Evolutionary conservation across 1,140 invertebrate species (phyloP), one percentile per base, ranked within the genome.

Genomic region (Eueides isabella): DNA sequence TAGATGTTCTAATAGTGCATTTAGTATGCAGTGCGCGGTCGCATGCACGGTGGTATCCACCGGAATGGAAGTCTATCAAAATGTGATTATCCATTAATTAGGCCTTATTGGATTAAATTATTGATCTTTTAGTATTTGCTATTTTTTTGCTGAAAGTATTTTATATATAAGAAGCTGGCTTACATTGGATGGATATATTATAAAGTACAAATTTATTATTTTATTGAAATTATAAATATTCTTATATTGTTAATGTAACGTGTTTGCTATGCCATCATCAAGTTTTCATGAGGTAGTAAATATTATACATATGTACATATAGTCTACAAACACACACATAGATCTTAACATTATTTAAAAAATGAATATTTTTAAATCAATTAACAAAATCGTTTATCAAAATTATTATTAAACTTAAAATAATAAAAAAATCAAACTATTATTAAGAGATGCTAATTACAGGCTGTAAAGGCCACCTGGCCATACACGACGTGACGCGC

Each of bases 51-150:
- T 30, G 61, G 61, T 63, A 31, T 63, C 61, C 29, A 63, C 29
- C 12, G n/a, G 61, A 63, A 63, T 63, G 61, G 61, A 63, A 63
- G 61, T 30, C 61, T 63, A 31, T 63, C 61, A 63, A 77, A 77
- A 63, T 70, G 71, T 74, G 68, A 79, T 74, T 55, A 76, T 74
- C 68, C 70, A 73, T 79, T 79, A 79, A 79, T 79, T 79, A 76
- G 30, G 6, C 67, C 61, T 62, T 70, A 70, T 70, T 7, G 31
- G 67, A 33, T 23, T 70, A 61, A 62, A 70, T 62, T 35, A 61
- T 55, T 55, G 48, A 55, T 55, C 48, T 55, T 9, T 44, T 44
- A 9, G 41, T 44, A 16, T 1, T 23, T 55, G 11, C 23, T 1
- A 26, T 7, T 9, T 55, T 55, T 55, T 55, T 55, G 11, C 48